These are phyloP conservation scores for Hormaphis cornu DNA, from an alignment of 1,140 invertebrate species.

Conservation along the genomic window DNA sequence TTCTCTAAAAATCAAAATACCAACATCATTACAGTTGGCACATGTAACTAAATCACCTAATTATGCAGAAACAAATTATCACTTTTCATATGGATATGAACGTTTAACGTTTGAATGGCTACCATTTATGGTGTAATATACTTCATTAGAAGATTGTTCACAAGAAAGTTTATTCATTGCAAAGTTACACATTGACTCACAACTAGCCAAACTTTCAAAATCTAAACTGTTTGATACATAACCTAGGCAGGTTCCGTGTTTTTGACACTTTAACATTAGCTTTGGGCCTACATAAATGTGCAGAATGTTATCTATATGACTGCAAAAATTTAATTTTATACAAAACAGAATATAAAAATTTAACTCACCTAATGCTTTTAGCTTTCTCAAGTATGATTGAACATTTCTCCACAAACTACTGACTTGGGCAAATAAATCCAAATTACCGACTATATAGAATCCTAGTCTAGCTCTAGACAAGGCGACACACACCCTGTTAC, in stretches of 20 bases:
- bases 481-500: conserved; percentile 71
- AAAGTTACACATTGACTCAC: conserved; percentile 38
- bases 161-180: conserved; percentile 45
- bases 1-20: neutral
- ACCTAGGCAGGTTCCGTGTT: neutral
- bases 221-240: neutral
- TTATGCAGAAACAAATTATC: neutral
- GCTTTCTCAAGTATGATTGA: conserved; percentile 22
- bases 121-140: conserved; percentile 47
- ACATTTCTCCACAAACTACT: conserved; percentile 33
- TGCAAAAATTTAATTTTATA: neutral
- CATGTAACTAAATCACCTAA: no score
- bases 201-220: conserved; percentile 40
- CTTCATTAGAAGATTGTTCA: conserved; percentile 48
- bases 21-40: neutral
- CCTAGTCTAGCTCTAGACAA: conserved; percentile 69
- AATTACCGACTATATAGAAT: conserved; percentile 51
- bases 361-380: conserved; percentile 26
- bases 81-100: conserved; percentile 35
- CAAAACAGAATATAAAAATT: conserved; percentile 35
- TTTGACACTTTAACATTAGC: conserved; percentile 2
- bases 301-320: neutral
- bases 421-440: conserved; percentile 33
- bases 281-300: neutral
- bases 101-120: conserved; percentile 45